A percentile compares a stretch with the other conserved stretches of the same genome.
Evolutionary conservation across 2,113 vertebrate species (phyloP).

Genomic region (Stigmatopora nigra): DNA sequence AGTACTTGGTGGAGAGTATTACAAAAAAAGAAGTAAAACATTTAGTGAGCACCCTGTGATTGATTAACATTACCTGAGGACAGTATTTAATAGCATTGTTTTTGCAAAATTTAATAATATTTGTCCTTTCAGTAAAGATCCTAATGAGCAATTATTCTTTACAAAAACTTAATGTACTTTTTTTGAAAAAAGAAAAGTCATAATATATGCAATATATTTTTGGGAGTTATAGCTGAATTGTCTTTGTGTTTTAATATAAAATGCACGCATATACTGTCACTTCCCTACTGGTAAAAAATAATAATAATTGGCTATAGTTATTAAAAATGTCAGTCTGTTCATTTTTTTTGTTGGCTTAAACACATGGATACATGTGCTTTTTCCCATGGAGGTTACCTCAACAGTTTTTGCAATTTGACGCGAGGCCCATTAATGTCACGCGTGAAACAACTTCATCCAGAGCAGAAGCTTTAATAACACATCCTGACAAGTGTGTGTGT

Average conservation of each 20-base stretch:
- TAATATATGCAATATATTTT: too few relatives aligned
- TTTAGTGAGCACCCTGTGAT: too few relatives aligned
- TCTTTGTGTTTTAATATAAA: background rate
- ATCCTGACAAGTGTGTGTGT: constrained; percentile 16
- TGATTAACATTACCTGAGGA: too few relatives aligned
- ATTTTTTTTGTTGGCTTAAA: background rate
- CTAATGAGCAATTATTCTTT: too few relatives aligned
- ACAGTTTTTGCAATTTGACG: background rate
- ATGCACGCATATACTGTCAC: background rate
- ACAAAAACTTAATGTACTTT: background rate
- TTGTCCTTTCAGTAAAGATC: too few relatives aligned
- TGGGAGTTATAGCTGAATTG: background rate
- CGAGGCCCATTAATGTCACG: background rate
- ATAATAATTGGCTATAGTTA: background rate
- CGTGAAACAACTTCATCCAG: background rate
- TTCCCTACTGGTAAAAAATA: background rate
- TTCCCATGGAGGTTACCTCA: background rate
- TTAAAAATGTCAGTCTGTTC: background rate
- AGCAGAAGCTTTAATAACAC: background rate
- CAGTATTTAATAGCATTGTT: too few relatives aligned
- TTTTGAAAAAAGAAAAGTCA: too few relatives aligned
- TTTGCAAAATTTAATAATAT: background rate
- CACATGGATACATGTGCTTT: background rate
- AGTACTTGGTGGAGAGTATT: background rate
- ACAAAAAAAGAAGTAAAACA: too few relatives aligned